phyloP scores from a whole-genome alignment of 2,888 invertebrate genomes.

The Trichogramma evanescens region DNA sequence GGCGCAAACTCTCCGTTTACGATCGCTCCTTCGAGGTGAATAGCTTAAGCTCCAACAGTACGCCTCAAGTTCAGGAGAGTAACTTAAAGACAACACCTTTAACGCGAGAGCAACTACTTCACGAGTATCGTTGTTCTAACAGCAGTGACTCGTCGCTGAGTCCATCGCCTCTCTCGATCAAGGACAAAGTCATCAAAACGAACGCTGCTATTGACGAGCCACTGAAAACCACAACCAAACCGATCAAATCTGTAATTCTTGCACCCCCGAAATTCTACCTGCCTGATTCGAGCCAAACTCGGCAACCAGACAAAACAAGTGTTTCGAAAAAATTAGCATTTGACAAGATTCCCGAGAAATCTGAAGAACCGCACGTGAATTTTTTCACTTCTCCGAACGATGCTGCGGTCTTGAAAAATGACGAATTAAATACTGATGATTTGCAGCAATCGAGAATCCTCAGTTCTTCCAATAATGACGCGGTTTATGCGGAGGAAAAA shows the following conservation, averaged over 20 bases:
- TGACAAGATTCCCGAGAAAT: too few relatives aligned
- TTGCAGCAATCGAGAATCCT: too few relatives aligned
- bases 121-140: conserved; percentile 22
- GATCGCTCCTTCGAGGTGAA: conserved; percentile 35
- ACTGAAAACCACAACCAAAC: background rate
- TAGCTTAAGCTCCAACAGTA: conserved; percentile 17
- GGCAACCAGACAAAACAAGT: too few relatives aligned
- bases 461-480: too few relatives aligned
- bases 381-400: too few relatives aligned
- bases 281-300: conserved; percentile 8
- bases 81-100: conserved; percentile 3
- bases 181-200: background rate
- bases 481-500: too few relatives aligned
- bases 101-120: conserved; percentile 10
- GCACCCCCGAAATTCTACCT: conserved; percentile 25
- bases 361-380: too few relatives aligned
- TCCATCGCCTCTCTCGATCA: conserved; percentile 19
- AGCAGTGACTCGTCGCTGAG: conserved; percentile 22
- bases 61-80: conserved; percentile 10
- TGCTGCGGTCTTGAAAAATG: too few relatives aligned
- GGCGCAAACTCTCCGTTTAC: conserved; percentile 36
- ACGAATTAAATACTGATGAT: too few relatives aligned
- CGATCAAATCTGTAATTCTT: conserved; percentile 15
- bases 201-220: background rate
- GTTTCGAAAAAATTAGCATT: too few relatives aligned